Conservation (phyloP, 1,140 invertebrate genomes). For the Nasonia longicornis region DNA sequence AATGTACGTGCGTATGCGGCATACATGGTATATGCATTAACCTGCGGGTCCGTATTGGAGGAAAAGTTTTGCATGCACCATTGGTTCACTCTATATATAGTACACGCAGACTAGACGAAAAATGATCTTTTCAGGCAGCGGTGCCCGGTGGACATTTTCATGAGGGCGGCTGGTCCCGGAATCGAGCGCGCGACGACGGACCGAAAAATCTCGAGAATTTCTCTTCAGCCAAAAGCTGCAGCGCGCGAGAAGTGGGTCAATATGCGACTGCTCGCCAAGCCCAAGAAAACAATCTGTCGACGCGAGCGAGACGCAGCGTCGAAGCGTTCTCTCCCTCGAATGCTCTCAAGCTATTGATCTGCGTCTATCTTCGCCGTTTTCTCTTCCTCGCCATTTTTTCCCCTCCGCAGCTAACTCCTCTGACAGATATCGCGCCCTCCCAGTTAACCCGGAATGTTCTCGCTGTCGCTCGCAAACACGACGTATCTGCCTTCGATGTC, state of each 20-base stretch:
- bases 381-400: neutral
- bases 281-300: neutral
- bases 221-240: neutral
- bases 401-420: constrained; percentile 3
- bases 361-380: neutral
- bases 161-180: neutral
- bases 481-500: neutral
- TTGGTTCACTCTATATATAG: neutral
- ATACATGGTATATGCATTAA: neutral
- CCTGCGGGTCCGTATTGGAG: neutral
- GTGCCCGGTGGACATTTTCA: neutral
- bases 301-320: neutral
- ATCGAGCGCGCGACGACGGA: neutral
- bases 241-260: constrained; percentile 9
- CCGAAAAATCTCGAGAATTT: constrained; percentile 22
- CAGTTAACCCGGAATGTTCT: neutral
- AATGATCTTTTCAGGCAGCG: neutral
- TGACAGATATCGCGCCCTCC: neutral
- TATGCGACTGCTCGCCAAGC: neutral
- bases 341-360: constrained; percentile 33
- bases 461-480: neutral
- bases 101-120: neutral
- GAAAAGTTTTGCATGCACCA: neutral
- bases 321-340: neutral
- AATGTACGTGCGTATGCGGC: neutral